These are phyloP conservation scores for Mechanitis messenoides DNA, from an alignment of 2,888 invertebrate species.

Conservation along the genomic window DNA sequence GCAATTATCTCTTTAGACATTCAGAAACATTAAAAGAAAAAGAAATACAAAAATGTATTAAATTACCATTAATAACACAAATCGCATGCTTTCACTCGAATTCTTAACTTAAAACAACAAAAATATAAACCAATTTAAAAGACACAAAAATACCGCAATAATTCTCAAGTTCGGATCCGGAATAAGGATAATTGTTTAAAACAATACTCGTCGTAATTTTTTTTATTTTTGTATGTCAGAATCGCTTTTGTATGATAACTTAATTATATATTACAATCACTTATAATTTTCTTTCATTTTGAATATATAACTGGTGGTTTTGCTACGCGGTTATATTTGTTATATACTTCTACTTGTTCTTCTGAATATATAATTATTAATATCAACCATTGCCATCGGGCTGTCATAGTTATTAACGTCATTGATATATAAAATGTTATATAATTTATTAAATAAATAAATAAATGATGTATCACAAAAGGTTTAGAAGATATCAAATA, in stretches of 20 bases:
- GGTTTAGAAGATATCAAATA: too few species aligned
- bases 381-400: not conserved
- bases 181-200: constrained; percentile 28
- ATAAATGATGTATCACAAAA: too few species aligned
- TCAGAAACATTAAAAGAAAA: not conserved
- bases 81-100: constrained; percentile 3
- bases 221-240: constrained; percentile 9
- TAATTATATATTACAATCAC: constrained; percentile 9
- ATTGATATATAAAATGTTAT: too few species aligned
- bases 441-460: too few species aligned
- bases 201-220: constrained; percentile 24
- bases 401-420: too few species aligned
- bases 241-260: constrained; percentile 14
- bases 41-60: not conserved
- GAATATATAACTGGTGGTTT: constrained; percentile 5
- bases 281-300: constrained; percentile 5
- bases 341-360: too few species aligned
- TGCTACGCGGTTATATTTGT: too few species aligned
- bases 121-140: constrained; percentile 19
- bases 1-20: not conserved
- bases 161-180: constrained; percentile 17
- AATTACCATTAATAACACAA: too few species aligned
- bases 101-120: constrained; percentile 5
- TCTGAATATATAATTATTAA: too few species aligned
- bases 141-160: constrained; percentile 20